Conservation (phyloP, 2,113 vertebrate species). For the Mesitornis unicolor region DNA sequence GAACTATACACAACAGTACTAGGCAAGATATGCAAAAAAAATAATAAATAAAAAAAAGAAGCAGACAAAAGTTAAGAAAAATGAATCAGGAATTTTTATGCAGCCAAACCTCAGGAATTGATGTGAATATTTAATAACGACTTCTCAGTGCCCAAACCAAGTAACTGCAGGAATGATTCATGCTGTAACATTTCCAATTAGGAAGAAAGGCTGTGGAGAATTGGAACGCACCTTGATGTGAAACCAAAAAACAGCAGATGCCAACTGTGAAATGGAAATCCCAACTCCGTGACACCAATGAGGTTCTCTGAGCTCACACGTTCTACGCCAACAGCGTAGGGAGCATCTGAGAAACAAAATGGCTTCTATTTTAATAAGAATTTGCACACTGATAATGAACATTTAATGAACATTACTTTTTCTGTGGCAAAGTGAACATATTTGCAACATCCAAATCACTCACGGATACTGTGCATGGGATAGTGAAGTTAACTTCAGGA, state of each 20-base stretch:
- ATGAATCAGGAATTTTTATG: not conserved
- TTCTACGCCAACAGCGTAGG: not conserved
- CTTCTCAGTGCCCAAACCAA: not conserved
- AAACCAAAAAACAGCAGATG: not conserved
- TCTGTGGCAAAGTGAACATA: not conserved
- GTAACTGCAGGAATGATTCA: not conserved
- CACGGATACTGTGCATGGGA: not conserved
- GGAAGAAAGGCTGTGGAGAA: not conserved
- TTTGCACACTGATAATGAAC: not conserved
- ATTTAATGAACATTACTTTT: not conserved
- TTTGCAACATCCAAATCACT: not conserved
- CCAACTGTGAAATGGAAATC: slow-evolving; percentile 7
- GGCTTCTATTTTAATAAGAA: not conserved
- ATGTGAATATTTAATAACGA: slow-evolving; percentile 31
- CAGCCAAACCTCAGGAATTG: not conserved
- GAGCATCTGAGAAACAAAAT: not conserved
- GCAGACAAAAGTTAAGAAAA: not conserved
- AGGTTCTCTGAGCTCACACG: not conserved
- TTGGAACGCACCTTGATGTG: not conserved
- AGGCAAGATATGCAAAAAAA: not conserved
- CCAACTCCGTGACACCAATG: not conserved
- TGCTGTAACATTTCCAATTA: not conserved
- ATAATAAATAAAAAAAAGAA: not conserved
- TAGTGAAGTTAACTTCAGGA: not conserved
- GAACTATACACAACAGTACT: not conserved